These are phyloP conservation scores for Pelvicachromis taeniatus DNA, from an alignment of 2,113 vertebrate genomes.

Conservation along the genomic window DNA sequence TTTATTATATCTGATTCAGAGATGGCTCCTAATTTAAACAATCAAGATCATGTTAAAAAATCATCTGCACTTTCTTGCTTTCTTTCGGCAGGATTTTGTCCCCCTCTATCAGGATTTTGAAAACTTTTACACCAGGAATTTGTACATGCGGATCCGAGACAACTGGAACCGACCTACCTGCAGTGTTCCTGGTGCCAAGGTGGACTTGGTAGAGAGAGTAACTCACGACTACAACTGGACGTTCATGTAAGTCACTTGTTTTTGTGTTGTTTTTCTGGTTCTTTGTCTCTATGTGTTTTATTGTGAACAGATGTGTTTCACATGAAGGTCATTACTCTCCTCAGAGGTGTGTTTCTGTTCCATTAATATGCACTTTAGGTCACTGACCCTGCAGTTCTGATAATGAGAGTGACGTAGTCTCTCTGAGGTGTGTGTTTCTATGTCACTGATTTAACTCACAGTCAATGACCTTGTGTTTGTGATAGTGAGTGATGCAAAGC, in stretches of 20 bases:
- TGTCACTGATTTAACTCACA: not conserved
- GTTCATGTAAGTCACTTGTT: constrained; percentile 79
- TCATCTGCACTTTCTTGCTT: not conserved
- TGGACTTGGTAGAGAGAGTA: constrained; percentile 87
- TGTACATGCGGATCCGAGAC: constrained; percentile 96
- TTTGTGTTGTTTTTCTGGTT: not conserved
- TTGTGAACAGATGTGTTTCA: not conserved
- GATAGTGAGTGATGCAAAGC: not conserved
- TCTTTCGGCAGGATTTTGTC: constrained; percentile 86
- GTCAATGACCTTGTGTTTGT: not conserved
- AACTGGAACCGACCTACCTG: constrained; percentile 96
- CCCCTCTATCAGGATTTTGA: constrained; percentile 97
- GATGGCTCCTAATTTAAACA: not conserved
- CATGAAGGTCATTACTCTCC: not conserved
- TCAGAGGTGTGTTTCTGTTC: not conserved
- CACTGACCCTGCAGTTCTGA: not conserved
- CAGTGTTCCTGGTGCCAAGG: constrained; percentile 87
- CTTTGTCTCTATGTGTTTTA: not conserved
- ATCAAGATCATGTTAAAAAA: not conserved
- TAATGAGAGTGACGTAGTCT: not conserved
- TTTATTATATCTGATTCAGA: not conserved
- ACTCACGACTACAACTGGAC: constrained; percentile 94
- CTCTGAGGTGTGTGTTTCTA: not conserved
- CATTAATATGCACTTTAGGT: not conserved
- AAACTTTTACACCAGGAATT: constrained; percentile 95